Percentiles rank a stretch among this genome's conserved stretches.
phyloP scores from a whole-genome alignment of 2,113 vertebrate species.

The Daubentonia madagascariensis region DNA sequence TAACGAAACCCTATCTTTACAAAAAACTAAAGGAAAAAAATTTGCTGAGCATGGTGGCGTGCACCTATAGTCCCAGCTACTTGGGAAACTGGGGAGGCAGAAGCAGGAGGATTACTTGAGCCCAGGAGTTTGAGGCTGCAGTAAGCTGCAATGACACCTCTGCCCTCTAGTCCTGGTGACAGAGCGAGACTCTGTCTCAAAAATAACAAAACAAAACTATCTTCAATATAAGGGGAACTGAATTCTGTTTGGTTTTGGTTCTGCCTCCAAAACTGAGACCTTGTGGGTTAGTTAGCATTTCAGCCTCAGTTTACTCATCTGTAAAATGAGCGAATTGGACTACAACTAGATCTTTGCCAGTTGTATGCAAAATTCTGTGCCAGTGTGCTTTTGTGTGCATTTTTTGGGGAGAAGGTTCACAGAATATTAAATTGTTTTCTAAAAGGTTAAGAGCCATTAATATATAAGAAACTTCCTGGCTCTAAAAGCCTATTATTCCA shows the following conservation, averaged over 20 bases:
- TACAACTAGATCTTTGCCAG: background rate
- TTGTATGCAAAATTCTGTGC: background rate
- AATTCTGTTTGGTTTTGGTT: background rate
- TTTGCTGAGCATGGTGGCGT: too few relatives aligned
- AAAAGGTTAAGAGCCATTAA: background rate
- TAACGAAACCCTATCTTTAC: too few relatives aligned
- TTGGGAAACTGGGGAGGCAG: too few relatives aligned
- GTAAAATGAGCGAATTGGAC: background rate
- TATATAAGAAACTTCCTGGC: background rate
- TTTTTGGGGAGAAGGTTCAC: background rate
- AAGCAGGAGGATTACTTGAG: too few relatives aligned
- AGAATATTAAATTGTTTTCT: background rate
- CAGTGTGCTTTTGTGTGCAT: background rate
- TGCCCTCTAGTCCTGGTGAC: too few relatives aligned
- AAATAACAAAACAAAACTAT: background rate
- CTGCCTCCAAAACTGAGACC: background rate
- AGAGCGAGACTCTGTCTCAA: too few relatives aligned
- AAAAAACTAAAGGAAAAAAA: too few relatives aligned
- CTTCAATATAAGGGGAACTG: background rate
- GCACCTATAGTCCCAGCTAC: too few relatives aligned
- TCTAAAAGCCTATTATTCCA: background rate
- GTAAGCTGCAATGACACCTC: too few relatives aligned
- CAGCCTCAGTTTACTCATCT: background rate
- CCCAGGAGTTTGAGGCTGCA: too few relatives aligned
- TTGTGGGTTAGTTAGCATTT: background rate